Evolutionary conservation across 1,140 invertebrate genomes (phyloP).

Genomic region (Procambarus virginalis): DNA sequence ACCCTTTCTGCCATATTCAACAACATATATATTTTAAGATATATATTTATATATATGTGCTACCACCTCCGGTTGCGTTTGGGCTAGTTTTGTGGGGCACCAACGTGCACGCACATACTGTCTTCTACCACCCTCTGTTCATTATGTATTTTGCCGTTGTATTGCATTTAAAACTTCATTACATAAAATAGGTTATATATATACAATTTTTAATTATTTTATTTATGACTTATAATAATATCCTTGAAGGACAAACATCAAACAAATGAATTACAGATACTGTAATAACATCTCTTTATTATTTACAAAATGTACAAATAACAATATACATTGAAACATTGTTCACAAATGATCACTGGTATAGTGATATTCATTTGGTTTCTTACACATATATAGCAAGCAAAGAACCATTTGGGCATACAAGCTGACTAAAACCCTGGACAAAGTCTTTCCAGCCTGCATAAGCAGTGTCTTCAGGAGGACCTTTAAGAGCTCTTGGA

Average conservation of each 20-base stretch:
- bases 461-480: not conserved
- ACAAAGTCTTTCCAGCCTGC: not conserved
- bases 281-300: slow-evolving; percentile 15
- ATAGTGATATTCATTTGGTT: not conserved
- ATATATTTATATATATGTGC: too few relatives aligned
- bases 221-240: too few relatives aligned
- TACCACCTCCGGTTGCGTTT: too few relatives aligned
- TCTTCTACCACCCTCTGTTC: too few relatives aligned
- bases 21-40: too few relatives aligned
- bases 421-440: not conserved
- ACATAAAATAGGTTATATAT: too few relatives aligned
- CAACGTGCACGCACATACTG: too few relatives aligned
- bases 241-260: not conserved
- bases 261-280: slow-evolving; percentile 3
- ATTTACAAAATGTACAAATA: slow-evolving; percentile 19
- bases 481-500: not conserved
- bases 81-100: too few relatives aligned
- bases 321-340: slow-evolving; percentile 7
- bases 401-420: not conserved
- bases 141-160: too few relatives aligned
- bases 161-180: too few relatives aligned
- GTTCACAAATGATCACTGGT: slow-evolving; percentile 7
- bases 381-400: slow-evolving; percentile 12
- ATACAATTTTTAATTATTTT: too few relatives aligned
- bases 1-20: too few relatives aligned